A percentile compares a stretch with the other conserved stretches of the same genome.
Conservation (phyloP, 2,888 invertebrate species). For the Agrotis puta region DNA sequence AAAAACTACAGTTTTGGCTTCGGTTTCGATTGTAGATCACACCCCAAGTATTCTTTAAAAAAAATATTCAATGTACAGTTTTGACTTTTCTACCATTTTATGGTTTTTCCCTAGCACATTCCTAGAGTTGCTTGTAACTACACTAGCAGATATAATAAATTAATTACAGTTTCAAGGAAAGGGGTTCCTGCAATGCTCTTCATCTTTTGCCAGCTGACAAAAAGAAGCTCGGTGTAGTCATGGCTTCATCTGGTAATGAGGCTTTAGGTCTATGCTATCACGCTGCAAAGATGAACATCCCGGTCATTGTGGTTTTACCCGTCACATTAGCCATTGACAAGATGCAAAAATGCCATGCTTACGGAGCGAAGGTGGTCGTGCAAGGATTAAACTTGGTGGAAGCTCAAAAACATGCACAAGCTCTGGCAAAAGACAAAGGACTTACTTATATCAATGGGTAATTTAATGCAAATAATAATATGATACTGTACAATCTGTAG, state of each 20-base stretch:
- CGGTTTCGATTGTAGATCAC: no score
- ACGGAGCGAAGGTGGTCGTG: constrained; percentile 93
- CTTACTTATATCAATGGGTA: constrained; percentile 93
- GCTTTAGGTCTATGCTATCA: constrained; percentile 93
- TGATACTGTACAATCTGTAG: no score
- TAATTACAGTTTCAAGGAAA: constrained; percentile 92
- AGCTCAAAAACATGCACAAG: constrained; percentile 91
- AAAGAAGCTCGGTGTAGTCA: constrained; percentile 92
- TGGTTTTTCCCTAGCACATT: no score
- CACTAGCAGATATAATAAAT: constrained; percentile 8
- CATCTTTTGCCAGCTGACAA: constrained; percentile 90
- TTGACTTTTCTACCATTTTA: no score
- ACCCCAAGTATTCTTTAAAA: no score
- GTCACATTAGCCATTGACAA: constrained; percentile 92
- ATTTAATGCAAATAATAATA: background rate
- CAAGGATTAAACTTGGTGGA: constrained; percentile 92
- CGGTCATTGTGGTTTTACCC: constrained; percentile 93
- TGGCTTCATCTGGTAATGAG: constrained; percentile 94
- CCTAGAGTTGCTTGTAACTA: no score
- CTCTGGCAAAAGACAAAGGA: constrained; percentile 91
- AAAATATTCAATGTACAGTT: no score
- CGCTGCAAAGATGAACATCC: constrained; percentile 91
- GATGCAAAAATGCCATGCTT: constrained; percentile 91
- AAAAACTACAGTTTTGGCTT: no score
- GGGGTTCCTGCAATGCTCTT: constrained; percentile 93